phyloP scores from a whole-genome alignment of 2,797 vertebrate species.

The Myotis daubentonii region DNA sequence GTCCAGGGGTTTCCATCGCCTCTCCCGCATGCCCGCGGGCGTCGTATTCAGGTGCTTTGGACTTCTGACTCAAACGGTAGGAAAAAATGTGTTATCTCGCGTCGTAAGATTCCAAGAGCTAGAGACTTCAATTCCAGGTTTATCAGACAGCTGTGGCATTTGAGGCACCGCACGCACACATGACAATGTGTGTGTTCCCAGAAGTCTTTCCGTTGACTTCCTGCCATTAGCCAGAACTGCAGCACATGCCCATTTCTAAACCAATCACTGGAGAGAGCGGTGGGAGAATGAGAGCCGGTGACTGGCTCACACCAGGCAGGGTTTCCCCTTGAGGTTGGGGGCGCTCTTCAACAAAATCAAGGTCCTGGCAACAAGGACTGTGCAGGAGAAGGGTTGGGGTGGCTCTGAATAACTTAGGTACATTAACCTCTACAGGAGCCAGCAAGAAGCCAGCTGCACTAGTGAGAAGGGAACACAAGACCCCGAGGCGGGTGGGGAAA shows the following conservation, averaged over 20 bases:
- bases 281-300: not conserved
- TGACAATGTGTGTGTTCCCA: not conserved
- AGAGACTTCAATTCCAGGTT: not conserved
- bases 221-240: not conserved
- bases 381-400: not conserved
- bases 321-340: not conserved
- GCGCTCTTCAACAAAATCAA: not conserved
- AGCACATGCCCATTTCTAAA: no score
- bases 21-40: no score
- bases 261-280: not conserved
- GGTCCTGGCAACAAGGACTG: not conserved
- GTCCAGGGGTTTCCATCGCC: not conserved
- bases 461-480: not conserved
- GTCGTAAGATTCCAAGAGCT: not conserved
- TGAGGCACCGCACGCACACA: not conserved
- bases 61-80: not conserved
- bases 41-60: not conserved
- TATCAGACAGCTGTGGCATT: not conserved
- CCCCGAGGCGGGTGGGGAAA: no score
- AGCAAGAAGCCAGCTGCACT: not conserved
- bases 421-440: not conserved
- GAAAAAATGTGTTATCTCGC: not conserved
- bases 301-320: not conserved
- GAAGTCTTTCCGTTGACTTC: not conserved
- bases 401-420: not conserved